Conservation (phyloP, 2,113 vertebrate genomes). For the Nettapus auritus region DNA sequence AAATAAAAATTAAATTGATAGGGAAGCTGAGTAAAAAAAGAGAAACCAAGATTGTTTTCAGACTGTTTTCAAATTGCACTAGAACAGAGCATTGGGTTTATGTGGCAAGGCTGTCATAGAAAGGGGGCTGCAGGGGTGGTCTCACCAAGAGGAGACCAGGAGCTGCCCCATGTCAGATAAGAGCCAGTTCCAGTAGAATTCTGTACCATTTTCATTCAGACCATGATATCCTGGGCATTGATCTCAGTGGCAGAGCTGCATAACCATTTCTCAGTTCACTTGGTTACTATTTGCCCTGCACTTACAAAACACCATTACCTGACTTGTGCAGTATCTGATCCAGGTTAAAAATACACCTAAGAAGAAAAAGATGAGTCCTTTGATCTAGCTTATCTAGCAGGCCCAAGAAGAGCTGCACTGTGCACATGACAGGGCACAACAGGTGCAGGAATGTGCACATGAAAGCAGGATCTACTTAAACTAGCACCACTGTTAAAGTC, state of each 20-base stretch:
- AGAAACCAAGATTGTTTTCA: background rate
- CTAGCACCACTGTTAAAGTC: background rate
- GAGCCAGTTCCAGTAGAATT: background rate
- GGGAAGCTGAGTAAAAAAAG: background rate
- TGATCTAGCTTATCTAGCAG: conserved; percentile 32
- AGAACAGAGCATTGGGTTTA: background rate
- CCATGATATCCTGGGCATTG: fast-evolving
- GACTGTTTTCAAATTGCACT: background rate
- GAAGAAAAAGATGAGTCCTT: conserved; percentile 39
- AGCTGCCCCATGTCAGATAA: background rate
- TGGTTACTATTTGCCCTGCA: background rate
- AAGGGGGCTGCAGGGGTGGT: background rate
- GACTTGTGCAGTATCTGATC: background rate
- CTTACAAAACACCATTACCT: background rate
- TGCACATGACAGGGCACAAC: background rate
- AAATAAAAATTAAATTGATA: background rate
- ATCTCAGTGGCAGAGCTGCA: background rate
- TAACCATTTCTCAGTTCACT: background rate
- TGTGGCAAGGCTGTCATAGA: background rate
- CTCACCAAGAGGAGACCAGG: background rate
- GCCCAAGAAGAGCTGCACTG: background rate
- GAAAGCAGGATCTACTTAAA: background rate
- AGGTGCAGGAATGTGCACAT: background rate
- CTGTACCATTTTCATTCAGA: background rate
- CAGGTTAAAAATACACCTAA: conserved; percentile 52